Percentiles rank a stretch among this genome's conserved stretches.
These are phyloP conservation scores for Xenopus borealis DNA, from an alignment of 2,113 vertebrate genomes.

Conservation along the genomic window DNA sequence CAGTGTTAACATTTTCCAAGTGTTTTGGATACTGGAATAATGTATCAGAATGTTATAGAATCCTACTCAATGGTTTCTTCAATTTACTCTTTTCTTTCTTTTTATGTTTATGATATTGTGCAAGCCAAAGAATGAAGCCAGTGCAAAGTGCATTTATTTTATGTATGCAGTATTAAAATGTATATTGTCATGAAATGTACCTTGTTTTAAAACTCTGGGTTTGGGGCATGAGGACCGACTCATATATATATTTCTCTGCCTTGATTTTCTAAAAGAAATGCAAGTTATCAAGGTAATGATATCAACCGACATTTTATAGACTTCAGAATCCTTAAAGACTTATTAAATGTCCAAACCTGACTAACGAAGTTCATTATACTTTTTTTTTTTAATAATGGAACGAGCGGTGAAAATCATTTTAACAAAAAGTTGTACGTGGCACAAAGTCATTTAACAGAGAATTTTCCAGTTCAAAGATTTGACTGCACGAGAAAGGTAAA, in stretches of 20 bases:
- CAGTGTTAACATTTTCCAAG: too few relatives aligned
- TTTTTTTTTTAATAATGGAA: not conserved
- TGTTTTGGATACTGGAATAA: too few relatives aligned
- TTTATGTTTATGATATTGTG: not conserved
- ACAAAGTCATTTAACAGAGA: not conserved
- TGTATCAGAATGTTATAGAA: too few relatives aligned
- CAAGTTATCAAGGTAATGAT: not conserved
- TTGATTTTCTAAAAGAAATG: not conserved
- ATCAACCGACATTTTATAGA: not conserved
- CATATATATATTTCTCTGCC: not conserved
- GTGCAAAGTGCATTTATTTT: not conserved
- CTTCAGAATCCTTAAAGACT: not conserved
- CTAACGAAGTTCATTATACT: not conserved
- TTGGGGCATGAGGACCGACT: not conserved
- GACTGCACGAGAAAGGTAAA: too few relatives aligned
- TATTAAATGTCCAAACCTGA: not conserved
- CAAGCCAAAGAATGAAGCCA: not conserved
- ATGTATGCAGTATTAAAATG: constrained; percentile 1
- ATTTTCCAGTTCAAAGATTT: not conserved
- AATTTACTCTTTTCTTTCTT: not conserved
- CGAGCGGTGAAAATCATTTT: not conserved
- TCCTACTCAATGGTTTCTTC: too few relatives aligned
- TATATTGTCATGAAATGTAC: too few relatives aligned
- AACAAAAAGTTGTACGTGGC: not conserved
- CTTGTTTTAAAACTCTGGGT: not conserved